Evolutionary conservation across 1,140 invertebrate genomes (phyloP).

Genomic region (Drosophila kikkawai): DNA sequence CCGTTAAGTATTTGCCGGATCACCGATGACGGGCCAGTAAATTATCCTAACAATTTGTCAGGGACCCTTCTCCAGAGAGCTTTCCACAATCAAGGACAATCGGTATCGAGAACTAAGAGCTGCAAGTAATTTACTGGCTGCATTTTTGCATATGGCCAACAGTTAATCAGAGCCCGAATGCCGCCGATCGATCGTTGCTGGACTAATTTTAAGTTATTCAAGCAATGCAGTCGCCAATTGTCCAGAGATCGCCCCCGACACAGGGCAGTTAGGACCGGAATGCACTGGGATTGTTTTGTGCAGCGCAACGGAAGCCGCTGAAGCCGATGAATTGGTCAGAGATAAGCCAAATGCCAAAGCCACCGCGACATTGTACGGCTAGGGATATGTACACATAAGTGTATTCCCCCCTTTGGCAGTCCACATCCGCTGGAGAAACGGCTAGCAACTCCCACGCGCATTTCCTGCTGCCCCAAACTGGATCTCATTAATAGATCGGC

Average conservation of each 20-base stretch:
- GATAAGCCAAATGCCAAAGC: slow-evolving; percentile 46
- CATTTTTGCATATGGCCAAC: slow-evolving; percentile 55
- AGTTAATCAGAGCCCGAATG: slow-evolving; percentile 67
- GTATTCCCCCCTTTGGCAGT: no score
- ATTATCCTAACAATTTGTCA: slow-evolving; percentile 56
- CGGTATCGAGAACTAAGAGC: neutral
- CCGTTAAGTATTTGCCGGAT: slow-evolving; percentile 41
- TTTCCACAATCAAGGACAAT: slow-evolving; percentile 6
- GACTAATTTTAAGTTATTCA: slow-evolving; percentile 79
- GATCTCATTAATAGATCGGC: slow-evolving; percentile 68
- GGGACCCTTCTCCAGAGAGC: neutral
- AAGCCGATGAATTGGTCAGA: slow-evolving; percentile 28
- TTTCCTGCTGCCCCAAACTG: slow-evolving; percentile 42
- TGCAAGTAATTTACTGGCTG: slow-evolving; percentile 42
- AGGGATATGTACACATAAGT: neutral
- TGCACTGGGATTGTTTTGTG: slow-evolving; percentile 10
- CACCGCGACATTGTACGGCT: neutral
- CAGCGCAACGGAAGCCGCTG: slow-evolving; percentile 66
- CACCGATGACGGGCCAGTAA: neutral
- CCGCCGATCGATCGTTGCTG: slow-evolving; percentile 62
- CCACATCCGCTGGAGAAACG: slow-evolving; percentile 18
- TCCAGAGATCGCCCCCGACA: slow-evolving; percentile 63
- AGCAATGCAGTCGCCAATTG: slow-evolving; percentile 54
- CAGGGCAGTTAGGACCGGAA: slow-evolving; percentile 3
- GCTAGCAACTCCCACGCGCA: slow-evolving; percentile 63